These are phyloP conservation scores for Lepidochrysops patricia DNA, from an alignment of 2,888 invertebrate species.

Conservation along the genomic window DNA sequence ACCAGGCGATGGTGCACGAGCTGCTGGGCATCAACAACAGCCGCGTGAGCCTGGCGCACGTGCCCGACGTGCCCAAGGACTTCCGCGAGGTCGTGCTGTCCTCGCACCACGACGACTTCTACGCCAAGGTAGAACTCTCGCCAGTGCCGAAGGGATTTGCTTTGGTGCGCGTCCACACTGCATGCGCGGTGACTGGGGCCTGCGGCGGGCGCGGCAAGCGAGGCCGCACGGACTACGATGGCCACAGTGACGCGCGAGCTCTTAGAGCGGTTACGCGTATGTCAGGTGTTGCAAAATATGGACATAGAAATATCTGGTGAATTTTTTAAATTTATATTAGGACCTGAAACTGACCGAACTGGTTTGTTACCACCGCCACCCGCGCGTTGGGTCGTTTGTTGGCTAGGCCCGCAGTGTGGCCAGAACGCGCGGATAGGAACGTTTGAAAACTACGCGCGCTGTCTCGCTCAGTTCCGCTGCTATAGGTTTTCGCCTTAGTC, in stretches of 20 bases:
- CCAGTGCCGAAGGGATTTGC: too few relatives aligned
- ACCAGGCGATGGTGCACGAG: slow-evolving; percentile 99
- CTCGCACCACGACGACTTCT: slow-evolving; percentile 97
- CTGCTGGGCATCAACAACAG: slow-evolving; percentile 93
- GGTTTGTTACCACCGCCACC: slow-evolving; percentile 16
- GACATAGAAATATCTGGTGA: slow-evolving; percentile 23
- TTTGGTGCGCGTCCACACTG: not conserved
- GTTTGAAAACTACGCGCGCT: slow-evolving; percentile 18
- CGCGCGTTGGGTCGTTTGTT: slow-evolving; percentile 20
- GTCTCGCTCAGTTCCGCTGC: slow-evolving; percentile 13
- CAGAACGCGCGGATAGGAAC: slow-evolving; percentile 18
- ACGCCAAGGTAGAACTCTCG: slow-evolving; percentile 90
- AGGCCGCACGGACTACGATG: not conserved
- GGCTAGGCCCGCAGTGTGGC: slow-evolving; percentile 19
- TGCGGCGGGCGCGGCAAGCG: too few relatives aligned
- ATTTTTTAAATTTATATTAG: slow-evolving; percentile 22
- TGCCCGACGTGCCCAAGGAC: slow-evolving; percentile 90
- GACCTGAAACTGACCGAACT: slow-evolving; percentile 20
- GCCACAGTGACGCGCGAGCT: slow-evolving; percentile 21
- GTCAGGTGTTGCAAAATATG: slow-evolving; percentile 16
- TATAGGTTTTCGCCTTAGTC: slow-evolving; percentile 13
- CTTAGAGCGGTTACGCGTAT: not conserved
- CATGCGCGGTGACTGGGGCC: too few relatives aligned
- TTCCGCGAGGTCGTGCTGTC: slow-evolving; percentile 94
- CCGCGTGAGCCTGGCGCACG: slow-evolving; percentile 89